These are phyloP conservation scores for Oligia latruncula DNA, from an alignment of 2,888 invertebrate species.

Conservation along the genomic window DNA sequence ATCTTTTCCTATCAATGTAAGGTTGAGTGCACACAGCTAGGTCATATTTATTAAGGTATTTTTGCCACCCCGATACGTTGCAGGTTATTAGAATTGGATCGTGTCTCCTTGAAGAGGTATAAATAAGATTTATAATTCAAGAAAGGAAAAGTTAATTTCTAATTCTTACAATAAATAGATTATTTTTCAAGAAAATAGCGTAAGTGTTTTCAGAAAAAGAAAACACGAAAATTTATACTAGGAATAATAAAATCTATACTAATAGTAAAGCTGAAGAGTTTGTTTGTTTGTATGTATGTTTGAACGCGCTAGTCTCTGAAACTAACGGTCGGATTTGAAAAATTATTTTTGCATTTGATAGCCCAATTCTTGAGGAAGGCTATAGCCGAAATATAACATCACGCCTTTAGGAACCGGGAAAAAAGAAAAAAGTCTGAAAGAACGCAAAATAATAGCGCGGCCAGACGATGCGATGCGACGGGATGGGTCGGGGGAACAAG, in stretches of 20 bases:
- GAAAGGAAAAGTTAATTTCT: not conserved
- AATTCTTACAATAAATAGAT: not conserved
- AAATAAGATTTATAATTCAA: not conserved
- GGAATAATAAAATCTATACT: not conserved
- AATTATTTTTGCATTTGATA: too few species aligned
- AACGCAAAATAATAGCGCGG: too few species aligned
- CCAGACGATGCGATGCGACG: too few species aligned
- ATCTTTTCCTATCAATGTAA: slow-evolving; percentile 75
- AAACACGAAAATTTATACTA: not conserved
- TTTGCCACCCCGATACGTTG: slow-evolving; percentile 27
- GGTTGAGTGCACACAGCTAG: slow-evolving; percentile 68
- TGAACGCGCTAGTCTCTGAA: too few species aligned
- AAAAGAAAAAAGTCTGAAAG: too few species aligned
- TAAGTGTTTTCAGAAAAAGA: not conserved
- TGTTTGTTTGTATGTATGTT: too few species aligned
- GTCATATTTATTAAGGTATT: slow-evolving; percentile 51
- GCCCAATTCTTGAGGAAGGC: too few species aligned
- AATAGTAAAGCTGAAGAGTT: too few species aligned
- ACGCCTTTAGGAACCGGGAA: too few species aligned
- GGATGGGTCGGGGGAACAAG: too few species aligned
- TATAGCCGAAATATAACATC: too few species aligned
- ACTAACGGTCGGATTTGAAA: too few species aligned
- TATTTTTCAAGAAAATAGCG: not conserved
- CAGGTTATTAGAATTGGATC: slow-evolving; percentile 1
- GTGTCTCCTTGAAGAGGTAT: not conserved